Conservation (phyloP, 2,888 invertebrate genomes). For the Agrenia bidenticulata region DNA sequence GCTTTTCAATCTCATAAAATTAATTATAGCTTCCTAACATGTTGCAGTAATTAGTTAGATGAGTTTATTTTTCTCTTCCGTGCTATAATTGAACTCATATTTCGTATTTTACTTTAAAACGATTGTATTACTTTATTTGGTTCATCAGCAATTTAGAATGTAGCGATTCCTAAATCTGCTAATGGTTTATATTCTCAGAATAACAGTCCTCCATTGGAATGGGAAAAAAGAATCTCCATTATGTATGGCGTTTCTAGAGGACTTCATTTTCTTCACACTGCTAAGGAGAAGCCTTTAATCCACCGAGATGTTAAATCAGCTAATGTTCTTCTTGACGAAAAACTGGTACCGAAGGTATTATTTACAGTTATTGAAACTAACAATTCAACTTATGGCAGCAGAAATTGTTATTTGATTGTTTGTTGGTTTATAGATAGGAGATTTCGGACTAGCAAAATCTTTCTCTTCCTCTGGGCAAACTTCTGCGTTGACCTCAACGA, state of each 20-base stretch:
- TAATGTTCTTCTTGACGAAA: slow-evolving; percentile 71
- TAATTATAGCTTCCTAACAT: too few relatives aligned
- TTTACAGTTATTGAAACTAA: neutral
- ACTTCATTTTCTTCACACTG: slow-evolving; percentile 68
- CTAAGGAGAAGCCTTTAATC: slow-evolving; percentile 64
- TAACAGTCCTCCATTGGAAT: slow-evolving; percentile 54
- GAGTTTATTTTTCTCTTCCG: too few relatives aligned
- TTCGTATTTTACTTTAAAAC: too few relatives aligned
- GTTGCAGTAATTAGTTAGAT: too few relatives aligned
- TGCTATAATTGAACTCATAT: too few relatives aligned
- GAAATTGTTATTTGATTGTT: neutral
- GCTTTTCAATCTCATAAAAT: too few relatives aligned
- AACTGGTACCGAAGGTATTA: slow-evolving; percentile 67
- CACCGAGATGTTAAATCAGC: slow-evolving; percentile 79
- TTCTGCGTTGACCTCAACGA: slow-evolving; percentile 60
- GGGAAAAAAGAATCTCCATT: slow-evolving; percentile 65
- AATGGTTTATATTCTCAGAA: slow-evolving; percentile 11
- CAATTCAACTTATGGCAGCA: neutral
- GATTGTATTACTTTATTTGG: too few relatives aligned
- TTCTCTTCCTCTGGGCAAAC: slow-evolving; percentile 57
- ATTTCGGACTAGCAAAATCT: slow-evolving; percentile 71
- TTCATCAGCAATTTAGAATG: neutral
- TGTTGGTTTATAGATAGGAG: slow-evolving; percentile 64
- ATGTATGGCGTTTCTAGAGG: slow-evolving; percentile 69
- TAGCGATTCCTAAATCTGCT: neutral